Percentiles rank a stretch among this genome's conserved stretches.
phyloP scores from a whole-genome alignment of 2,888 invertebrate species.

The Spilarctia lutea region DNA sequence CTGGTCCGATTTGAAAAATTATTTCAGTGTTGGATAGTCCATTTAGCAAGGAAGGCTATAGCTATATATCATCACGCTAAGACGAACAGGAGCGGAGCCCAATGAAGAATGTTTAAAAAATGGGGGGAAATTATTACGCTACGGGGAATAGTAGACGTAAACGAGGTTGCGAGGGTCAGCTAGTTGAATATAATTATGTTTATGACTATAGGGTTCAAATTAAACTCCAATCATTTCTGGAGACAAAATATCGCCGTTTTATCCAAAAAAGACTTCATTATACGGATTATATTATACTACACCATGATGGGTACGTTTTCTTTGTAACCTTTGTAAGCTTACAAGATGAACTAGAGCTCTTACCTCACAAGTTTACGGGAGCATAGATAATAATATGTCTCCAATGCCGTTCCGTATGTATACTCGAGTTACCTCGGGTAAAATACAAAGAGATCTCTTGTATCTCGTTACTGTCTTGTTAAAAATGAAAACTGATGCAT shows the following conservation, averaged over 20 bases:
- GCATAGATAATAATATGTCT: constrained; percentile 18
- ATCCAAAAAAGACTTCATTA: background rate
- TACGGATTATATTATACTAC: background rate
- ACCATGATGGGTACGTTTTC: constrained; percentile 4
- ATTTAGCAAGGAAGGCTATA: too few relatives aligned
- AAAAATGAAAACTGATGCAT: constrained; percentile 56
- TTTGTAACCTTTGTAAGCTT: constrained; percentile 16
- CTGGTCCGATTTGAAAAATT: too few relatives aligned
- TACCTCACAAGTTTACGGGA: constrained; percentile 13
- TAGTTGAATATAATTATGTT: background rate
- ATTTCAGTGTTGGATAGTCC: too few relatives aligned
- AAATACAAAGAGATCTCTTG: constrained; percentile 29
- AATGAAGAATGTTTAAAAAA: too few relatives aligned
- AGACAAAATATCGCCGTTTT: background rate
- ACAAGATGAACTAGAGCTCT: constrained; percentile 8
- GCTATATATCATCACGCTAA: too few relatives aligned
- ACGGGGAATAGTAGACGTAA: too few relatives aligned
- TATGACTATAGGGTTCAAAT: background rate
- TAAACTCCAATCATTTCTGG: background rate
- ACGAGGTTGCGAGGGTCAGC: too few relatives aligned
- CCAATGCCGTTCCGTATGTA: constrained; percentile 10
- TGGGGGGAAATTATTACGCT: too few relatives aligned
- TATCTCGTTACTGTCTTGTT: constrained; percentile 44
- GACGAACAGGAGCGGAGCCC: too few relatives aligned
- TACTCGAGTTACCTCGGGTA: constrained; percentile 26